phyloP scores from a whole-genome alignment of 2,797 vertebrate species.

The Rhodeus uyekii region DNA sequence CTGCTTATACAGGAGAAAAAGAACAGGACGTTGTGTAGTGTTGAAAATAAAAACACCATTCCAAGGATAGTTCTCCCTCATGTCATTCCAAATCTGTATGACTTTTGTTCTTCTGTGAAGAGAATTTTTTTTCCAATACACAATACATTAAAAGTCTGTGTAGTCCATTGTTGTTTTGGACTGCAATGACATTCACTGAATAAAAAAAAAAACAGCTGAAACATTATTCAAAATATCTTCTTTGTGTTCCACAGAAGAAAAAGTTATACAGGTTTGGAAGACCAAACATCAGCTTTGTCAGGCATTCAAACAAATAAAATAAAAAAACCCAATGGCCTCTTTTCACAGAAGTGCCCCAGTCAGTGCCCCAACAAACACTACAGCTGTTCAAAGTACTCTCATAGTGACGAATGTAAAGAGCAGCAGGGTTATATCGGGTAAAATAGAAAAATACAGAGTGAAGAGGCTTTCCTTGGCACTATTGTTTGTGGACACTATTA shows the following conservation, averaged over 20 bases:
- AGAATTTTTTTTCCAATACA: background rate
- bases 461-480: background rate
- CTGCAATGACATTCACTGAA: too few relatives aligned
- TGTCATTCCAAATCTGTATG: background rate
- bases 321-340: background rate
- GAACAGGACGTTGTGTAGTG: background rate
- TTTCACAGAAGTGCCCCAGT: constrained; percentile 8
- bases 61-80: background rate
- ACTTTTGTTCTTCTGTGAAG: background rate
- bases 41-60: background rate
- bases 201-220: background rate
- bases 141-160: background rate
- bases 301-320: background rate
- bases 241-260: background rate
- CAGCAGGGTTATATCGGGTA: constrained; percentile 13
- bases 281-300: background rate
- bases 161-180: background rate
- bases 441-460: background rate
- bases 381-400: constrained; percentile 20
- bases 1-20: background rate
- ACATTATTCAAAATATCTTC: background rate
- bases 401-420: background rate
- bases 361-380: constrained; percentile 30
- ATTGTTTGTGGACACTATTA: background rate
- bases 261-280: background rate